phyloP scores from a whole-genome alignment of 2,797 vertebrate genomes.

The Pempheris klunzingeri region DNA sequence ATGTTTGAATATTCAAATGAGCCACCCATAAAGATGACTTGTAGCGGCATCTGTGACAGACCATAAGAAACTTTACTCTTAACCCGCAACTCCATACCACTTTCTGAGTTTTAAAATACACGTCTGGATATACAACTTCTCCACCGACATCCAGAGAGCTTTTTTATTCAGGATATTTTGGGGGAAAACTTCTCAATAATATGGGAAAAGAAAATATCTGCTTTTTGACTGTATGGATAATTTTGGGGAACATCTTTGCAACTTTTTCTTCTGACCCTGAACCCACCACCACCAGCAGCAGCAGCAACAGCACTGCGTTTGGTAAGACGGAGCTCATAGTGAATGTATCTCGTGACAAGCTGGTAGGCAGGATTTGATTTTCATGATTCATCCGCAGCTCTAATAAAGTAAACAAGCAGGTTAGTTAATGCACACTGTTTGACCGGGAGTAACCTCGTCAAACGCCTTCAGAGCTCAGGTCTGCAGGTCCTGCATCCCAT shows the following conservation, averaged over 20 bases:
- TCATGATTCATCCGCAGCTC: background rate
- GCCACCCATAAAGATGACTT: constrained; percentile 82
- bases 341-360: background rate
- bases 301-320: constrained; percentile 59
- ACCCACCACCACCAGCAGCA: constrained; percentile 49
- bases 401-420: constrained; percentile 24
- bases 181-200: constrained; percentile 63
- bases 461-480: constrained; percentile 1
- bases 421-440: constrained; percentile 45
- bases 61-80: constrained; percentile 63
- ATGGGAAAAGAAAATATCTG: constrained; percentile 81
- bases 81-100: constrained; percentile 23
- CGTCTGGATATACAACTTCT: constrained; percentile 59
- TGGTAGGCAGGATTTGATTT: background rate
- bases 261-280: constrained; percentile 75
- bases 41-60: constrained; percentile 76
- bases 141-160: background rate
- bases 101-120: background rate
- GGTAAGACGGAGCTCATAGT: constrained; percentile 68
- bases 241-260: constrained; percentile 71
- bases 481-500: constrained; percentile 56
- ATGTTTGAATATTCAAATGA: constrained; percentile 76
- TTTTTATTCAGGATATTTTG: constrained; percentile 32
- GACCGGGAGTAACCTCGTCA: constrained; percentile 64
- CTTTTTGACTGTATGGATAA: constrained; percentile 81